Evolutionary conservation across 2,888 invertebrate genomes (phyloP).

Genomic region (Cyclophora albipunctata): DNA sequence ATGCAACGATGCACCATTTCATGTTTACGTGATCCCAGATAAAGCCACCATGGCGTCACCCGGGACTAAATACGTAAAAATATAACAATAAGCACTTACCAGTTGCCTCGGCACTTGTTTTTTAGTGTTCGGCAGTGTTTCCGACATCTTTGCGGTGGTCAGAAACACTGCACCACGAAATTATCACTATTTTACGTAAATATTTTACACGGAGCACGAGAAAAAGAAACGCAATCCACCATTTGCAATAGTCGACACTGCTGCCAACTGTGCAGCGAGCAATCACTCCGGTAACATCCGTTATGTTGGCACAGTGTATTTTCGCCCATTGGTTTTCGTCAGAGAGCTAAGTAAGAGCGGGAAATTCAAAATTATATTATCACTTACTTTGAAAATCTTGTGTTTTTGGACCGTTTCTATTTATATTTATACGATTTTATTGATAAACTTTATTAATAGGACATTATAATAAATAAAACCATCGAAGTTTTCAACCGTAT

Average conservation of each 20-base stretch:
- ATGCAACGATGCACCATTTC: conserved; percentile 76
- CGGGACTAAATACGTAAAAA: conserved; percentile 74
- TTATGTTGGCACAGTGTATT: conserved; percentile 46
- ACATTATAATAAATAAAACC: too few relatives aligned
- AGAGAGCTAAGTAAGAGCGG: conserved; percentile 37
- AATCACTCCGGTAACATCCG: conserved; percentile 57
- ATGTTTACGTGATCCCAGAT: conserved; percentile 79
- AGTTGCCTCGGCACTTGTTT: conserved; percentile 77
- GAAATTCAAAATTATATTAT: conserved; percentile 46
- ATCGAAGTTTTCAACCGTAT: too few relatives aligned
- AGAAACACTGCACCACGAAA: conserved; percentile 72
- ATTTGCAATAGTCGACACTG: conserved; percentile 73
- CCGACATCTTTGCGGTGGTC: conserved; percentile 74
- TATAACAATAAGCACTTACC: conserved; percentile 75
- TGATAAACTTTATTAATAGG: too few relatives aligned
- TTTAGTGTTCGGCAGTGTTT: conserved; percentile 75
- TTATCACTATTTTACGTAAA: conserved; percentile 76
- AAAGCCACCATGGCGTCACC: conserved; percentile 79
- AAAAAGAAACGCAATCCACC: conserved; percentile 76
- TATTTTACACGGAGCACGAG: conserved; percentile 75
- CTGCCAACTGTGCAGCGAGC: conserved; percentile 60
- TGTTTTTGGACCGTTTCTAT: too few relatives aligned
- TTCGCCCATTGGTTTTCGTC: conserved; percentile 61
- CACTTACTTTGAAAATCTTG: background rate
- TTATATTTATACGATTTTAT: too few relatives aligned